Conservation (phyloP, 1,140 invertebrate species). For the Chrysoperla carnea region DNA sequence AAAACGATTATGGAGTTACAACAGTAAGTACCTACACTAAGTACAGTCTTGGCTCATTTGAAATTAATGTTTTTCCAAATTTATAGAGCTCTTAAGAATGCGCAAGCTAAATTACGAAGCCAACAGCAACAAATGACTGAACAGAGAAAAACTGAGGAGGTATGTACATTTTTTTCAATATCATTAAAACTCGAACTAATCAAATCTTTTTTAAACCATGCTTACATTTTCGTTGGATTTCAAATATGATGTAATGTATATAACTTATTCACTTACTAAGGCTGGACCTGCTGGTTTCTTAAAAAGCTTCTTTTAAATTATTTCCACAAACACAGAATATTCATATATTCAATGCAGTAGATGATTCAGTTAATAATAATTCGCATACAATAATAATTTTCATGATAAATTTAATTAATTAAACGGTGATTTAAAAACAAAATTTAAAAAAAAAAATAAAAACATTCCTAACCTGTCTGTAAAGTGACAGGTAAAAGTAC, state of each 20-base stretch:
- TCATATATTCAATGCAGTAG: too few relatives aligned
- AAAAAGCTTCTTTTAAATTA: constrained; percentile 72
- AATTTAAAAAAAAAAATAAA: too few relatives aligned
- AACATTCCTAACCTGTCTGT: too few relatives aligned
- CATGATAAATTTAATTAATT: too few relatives aligned
- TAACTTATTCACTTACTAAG: constrained; percentile 22
- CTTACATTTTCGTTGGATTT: neutral
- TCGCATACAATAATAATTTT: too few relatives aligned
- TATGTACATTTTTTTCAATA: constrained; percentile 20
- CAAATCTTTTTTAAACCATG: constrained; percentile 4
- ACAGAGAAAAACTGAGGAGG: constrained; percentile 40
- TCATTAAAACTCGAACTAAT: constrained; percentile 5
- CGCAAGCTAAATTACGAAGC: constrained; percentile 67
- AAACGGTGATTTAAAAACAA: too few relatives aligned
- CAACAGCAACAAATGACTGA: constrained; percentile 54
- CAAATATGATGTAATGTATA: constrained; percentile 1
- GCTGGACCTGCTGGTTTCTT: constrained; percentile 72
- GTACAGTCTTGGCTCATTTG: neutral
- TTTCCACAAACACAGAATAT: too few relatives aligned
- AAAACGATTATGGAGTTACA: constrained; percentile 88
- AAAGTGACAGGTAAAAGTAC: too few relatives aligned
- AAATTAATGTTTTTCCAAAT: neutral
- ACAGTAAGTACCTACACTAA: constrained; percentile 52
- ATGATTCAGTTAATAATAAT: too few relatives aligned
- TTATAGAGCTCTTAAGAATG: constrained; percentile 67